Conservation (phyloP, 2,797 vertebrate genomes). For the Psittacula echo region DNA sequence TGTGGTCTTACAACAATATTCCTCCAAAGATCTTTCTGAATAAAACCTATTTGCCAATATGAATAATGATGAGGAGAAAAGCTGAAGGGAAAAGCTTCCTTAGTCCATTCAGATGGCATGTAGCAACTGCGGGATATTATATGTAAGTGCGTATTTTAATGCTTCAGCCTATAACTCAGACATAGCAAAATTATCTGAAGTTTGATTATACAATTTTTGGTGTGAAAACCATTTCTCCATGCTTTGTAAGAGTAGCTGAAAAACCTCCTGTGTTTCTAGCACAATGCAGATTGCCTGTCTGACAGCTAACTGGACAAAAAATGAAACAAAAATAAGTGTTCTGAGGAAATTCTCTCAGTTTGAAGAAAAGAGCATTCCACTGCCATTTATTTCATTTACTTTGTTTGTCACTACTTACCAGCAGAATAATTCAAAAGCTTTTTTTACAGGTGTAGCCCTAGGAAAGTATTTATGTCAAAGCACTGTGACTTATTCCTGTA, state of each 20-base stretch:
- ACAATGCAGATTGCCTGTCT: background rate
- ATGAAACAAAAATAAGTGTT: background rate
- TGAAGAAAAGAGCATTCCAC: background rate
- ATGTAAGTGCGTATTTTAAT: background rate
- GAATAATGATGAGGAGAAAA: background rate
- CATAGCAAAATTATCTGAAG: background rate
- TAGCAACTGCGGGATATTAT: background rate
- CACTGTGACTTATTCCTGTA: background rate
- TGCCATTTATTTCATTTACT: background rate
- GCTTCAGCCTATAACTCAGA: background rate
- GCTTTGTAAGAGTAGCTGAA: background rate
- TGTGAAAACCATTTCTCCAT: background rate
- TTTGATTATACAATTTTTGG: background rate
- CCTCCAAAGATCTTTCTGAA: background rate
- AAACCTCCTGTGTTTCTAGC: background rate
- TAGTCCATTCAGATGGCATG: background rate
- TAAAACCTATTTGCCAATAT: background rate
- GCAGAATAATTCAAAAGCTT: background rate
- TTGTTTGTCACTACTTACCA: background rate
- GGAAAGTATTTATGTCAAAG: conserved; percentile 5
- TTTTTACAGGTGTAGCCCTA: background rate
- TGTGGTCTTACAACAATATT: background rate
- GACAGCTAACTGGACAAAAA: background rate
- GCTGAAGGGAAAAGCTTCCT: background rate
- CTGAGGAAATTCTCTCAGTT: background rate